These are phyloP conservation scores for Eristalinus aeneus DNA, from an alignment of 2,888 invertebrate species.

Conservation along the genomic window DNA sequence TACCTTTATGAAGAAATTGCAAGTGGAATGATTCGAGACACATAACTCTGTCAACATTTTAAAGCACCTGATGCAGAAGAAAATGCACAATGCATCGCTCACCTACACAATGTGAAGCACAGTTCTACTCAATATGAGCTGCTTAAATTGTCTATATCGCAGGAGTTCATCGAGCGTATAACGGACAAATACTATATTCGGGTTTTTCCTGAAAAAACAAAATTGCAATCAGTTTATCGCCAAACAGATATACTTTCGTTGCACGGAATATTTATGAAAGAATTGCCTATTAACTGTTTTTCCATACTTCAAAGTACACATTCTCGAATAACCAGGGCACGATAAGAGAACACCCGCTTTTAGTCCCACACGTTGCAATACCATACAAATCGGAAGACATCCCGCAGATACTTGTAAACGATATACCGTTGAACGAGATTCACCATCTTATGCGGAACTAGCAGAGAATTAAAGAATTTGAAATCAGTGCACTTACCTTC, in stretches of 20 bases:
- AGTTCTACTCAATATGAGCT: conserved; percentile 5
- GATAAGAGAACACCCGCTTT: conserved; percentile 8
- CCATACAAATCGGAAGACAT: neutral
- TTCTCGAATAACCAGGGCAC: conserved; percentile 15
- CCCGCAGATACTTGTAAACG: conserved; percentile 15
- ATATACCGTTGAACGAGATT: conserved; percentile 13
- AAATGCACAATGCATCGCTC: conserved; percentile 2
- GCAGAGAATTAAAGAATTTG: conserved; percentile 1
- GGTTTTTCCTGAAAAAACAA: too few relatives aligned
- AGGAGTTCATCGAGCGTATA: conserved; percentile 25
- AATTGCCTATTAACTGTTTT: conserved; percentile 15
- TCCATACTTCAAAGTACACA: conserved; percentile 4
- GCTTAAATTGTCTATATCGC: neutral
- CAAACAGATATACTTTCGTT: conserved; percentile 24
- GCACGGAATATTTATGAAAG: conserved; percentile 8
- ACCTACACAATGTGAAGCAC: conserved; percentile 5
- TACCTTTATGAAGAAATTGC: conserved; percentile 8
- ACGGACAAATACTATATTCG: conserved; percentile 8
- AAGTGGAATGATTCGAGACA: neutral
- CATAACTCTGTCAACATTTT: conserved; percentile 12
- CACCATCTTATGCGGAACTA: conserved; percentile 1
- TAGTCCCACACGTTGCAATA: conserved; percentile 6
- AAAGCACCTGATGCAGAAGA: neutral
- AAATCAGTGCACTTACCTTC: too few relatives aligned
- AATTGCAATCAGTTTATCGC: too few relatives aligned